Conservation (phyloP, 1,140 invertebrate species). For the Orussus abietinus region DNA sequence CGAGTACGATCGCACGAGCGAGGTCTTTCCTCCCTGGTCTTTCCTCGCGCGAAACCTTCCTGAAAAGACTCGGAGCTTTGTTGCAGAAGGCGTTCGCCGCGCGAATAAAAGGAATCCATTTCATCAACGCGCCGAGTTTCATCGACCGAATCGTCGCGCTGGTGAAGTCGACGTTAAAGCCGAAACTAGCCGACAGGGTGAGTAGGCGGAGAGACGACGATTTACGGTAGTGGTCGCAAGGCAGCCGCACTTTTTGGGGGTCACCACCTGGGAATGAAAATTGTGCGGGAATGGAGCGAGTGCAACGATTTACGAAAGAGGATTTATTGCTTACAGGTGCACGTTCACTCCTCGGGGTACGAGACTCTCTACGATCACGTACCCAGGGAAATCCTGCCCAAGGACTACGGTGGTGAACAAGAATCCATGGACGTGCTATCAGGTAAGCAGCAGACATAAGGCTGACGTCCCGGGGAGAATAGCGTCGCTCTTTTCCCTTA, state of each 20-base stretch:
- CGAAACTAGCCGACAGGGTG: constrained; percentile 60
- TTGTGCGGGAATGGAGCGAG: constrained; percentile 3
- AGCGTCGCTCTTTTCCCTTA: not conserved
- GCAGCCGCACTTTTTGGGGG: too few species aligned
- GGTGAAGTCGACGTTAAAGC: constrained; percentile 63
- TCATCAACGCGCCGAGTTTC: constrained; percentile 63
- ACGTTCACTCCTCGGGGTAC: constrained; percentile 45
- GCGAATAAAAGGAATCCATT: constrained; percentile 69
- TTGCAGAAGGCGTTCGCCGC: constrained; percentile 72
- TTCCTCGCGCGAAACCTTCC: too few species aligned
- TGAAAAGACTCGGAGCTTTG: constrained; percentile 11
- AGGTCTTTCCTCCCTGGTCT: too few species aligned
- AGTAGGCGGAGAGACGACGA: too few species aligned
- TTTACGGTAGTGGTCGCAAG: not conserved
- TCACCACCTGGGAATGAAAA: not conserved
- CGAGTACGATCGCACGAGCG: too few species aligned
- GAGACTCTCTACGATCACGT: constrained; percentile 53
- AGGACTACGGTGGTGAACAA: constrained; percentile 52
- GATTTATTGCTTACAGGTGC: constrained; percentile 21
- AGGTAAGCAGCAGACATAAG: constrained; percentile 18
- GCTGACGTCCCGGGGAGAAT: not conserved
- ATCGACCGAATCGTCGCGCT: constrained; percentile 60
- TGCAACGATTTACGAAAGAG: not conserved
- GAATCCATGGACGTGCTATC: constrained; percentile 31
- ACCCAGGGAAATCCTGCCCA: constrained; percentile 52